phyloP scores from a whole-genome alignment of 2,888 invertebrate genomes.

The Meta bourneti region DNA sequence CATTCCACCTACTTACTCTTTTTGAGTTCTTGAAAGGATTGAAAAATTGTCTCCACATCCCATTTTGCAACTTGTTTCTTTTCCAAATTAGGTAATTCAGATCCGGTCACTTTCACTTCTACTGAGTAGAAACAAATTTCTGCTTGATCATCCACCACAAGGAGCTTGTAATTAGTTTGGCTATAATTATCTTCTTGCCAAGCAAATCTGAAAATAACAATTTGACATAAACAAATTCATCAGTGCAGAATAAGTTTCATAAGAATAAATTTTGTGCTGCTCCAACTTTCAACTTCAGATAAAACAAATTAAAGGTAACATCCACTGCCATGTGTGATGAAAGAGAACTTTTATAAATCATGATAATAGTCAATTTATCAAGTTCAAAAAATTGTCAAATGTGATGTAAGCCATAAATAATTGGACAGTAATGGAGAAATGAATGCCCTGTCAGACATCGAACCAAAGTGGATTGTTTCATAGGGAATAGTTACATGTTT shows the following conservation, averaged over 20 bases:
- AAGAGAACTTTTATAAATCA: neutral
- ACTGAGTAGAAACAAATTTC: slow-evolving; percentile 58
- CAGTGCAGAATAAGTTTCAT: neutral
- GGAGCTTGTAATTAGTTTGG: slow-evolving; percentile 38
- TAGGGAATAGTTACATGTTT: too few relatives aligned
- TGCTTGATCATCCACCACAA: slow-evolving; percentile 34
- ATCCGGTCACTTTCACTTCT: neutral
- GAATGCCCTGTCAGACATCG: too few relatives aligned
- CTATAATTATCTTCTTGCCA: slow-evolving; percentile 70
- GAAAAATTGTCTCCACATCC: slow-evolving; percentile 49
- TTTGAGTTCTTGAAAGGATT: slow-evolving; percentile 58
- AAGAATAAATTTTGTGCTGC: neutral
- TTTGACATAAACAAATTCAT: neutral
- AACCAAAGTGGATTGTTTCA: too few relatives aligned
- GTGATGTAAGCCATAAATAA: too few relatives aligned
- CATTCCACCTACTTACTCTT: slow-evolving; percentile 40
- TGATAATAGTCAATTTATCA: neutral
- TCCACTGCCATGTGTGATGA: neutral
- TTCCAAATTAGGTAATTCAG: neutral
- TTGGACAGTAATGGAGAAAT: too few relatives aligned
- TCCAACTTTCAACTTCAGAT: neutral
- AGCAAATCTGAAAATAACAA: slow-evolving; percentile 50
- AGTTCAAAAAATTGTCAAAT: neutral
- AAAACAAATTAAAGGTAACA: neutral
- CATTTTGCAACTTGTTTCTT: slow-evolving; percentile 37